Evolutionary conservation across 2,113 vertebrate species (phyloP), one percentile per base, ranked within the genome.

Genomic region (Paralichthys olivaceus): DNA sequence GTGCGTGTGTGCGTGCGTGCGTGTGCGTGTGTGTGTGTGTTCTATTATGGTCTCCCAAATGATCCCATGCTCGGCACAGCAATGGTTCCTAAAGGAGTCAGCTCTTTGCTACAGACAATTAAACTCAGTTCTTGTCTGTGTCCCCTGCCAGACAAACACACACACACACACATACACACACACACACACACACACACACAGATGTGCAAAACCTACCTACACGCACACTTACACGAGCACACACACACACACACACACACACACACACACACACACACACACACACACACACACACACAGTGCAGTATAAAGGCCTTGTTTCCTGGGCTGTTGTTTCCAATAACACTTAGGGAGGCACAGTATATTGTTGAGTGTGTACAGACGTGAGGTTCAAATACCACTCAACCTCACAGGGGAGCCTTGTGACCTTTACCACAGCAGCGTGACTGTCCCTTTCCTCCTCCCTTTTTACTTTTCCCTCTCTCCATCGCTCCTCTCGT

Each of bases 331-430:
- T 53, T 25, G n/a, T n/a, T 49, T 45, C 56, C 22, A 45, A 74
- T 49, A 59, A 69, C 69, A 43, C 59, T 66, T 60, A 19, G 22
- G 32, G 29, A 71, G 55, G 23, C 54, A 55, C 47, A 14, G 59
- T 47, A 14, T 8, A 49, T 15, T 4, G 20, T 53, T 75, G 29
- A 5, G 54, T 47, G 55, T 40, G 20, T 64, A 45, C 75, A 85
- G 69, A 87, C 71, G 82, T 89, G 73, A 84, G 84, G 92, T 91
- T 93, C 90, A 93, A 93, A 93, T 92, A 92, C 89, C 90, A 89
- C 87, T 93, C 87, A 88, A 86, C 87, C 89, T 92, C 91, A 89
- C 89, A 84, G 83, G 91, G 90, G 93, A 93, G 83, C 62, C 83
- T 84, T 63, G 49, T 88, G 93, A 92, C 94, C 94, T 93, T 94